Percentiles rank a stretch among this genome's conserved stretches.
Conservation (phyloP, 2,113 vertebrate species). For the Sphaerodactylus townsendi region DNA sequence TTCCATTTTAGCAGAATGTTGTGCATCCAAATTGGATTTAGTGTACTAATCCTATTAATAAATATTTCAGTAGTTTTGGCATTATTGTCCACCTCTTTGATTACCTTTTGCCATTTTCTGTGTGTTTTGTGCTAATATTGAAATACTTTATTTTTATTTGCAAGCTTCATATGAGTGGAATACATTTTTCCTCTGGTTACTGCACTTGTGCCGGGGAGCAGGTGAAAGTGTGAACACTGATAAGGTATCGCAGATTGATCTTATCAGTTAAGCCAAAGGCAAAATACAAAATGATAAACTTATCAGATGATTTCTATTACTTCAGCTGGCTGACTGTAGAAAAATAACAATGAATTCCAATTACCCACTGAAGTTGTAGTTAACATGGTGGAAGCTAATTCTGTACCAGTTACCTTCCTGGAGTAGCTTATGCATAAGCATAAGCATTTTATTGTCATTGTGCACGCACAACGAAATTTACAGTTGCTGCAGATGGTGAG, state of each 20-base stretch:
- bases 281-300: not conserved
- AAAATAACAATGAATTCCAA: not conserved
- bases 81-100: conserved; percentile 2
- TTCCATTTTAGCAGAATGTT: conserved; percentile 19
- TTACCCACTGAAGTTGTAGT: not conserved
- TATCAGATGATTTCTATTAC: not conserved
- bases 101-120: conserved; percentile 20
- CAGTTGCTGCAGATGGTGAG: too few species aligned
- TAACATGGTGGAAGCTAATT: not conserved
- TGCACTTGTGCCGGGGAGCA: not conserved
- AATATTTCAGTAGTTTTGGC: conserved; percentile 41
- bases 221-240: not conserved
- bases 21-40: conserved; percentile 44
- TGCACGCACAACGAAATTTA: too few species aligned
- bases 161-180: not conserved
- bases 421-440: not conserved
- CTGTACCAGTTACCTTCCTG: not conserved
- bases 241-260: not conserved
- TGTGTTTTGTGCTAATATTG: conserved; percentile 32
- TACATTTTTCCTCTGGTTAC: not conserved
- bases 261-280: not conserved
- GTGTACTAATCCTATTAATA: conserved; percentile 48
- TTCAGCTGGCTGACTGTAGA: not conserved
- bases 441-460: too few species aligned
- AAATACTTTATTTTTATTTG: conserved; percentile 32